phyloP scores from a whole-genome alignment of 2,797 vertebrate genomes.

The Sebastes taczanowskii region DNA sequence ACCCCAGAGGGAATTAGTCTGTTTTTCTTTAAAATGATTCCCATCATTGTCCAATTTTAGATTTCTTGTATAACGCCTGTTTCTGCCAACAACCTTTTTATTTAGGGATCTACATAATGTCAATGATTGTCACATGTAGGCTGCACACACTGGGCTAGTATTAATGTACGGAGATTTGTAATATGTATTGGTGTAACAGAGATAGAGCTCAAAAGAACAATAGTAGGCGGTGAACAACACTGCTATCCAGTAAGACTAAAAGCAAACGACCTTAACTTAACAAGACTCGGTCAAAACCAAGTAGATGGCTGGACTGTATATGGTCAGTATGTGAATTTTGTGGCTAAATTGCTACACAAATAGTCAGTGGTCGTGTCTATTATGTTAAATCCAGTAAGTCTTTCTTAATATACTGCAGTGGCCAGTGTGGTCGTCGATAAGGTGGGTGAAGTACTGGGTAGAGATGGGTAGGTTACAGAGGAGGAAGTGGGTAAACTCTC shows the following conservation, averaged over 20 bases:
- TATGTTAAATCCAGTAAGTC: too few relatives aligned
- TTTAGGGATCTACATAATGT: neutral
- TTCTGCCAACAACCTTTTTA: slow-evolving; percentile 14
- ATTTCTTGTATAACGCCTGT: slow-evolving; percentile 21
- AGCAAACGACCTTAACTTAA: neutral
- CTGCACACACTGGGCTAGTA: neutral
- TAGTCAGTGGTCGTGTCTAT: too few relatives aligned
- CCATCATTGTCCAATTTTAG: slow-evolving; percentile 59
- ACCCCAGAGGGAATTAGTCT: slow-evolving; percentile 52
- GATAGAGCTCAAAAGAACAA: neutral
- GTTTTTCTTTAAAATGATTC: slow-evolving; percentile 70
- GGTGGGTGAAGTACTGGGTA: too few relatives aligned
- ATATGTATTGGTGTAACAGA: neutral
- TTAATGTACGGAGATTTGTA: neutral
- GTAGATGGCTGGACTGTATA: too few relatives aligned
- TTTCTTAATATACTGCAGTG: too few relatives aligned
- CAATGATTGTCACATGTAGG: neutral
- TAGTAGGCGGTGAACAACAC: neutral
- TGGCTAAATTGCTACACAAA: too few relatives aligned
- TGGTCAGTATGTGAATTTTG: too few relatives aligned
- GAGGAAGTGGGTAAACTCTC: too few relatives aligned
- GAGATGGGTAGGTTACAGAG: too few relatives aligned
- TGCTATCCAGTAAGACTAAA: neutral
- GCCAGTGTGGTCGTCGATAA: too few relatives aligned
- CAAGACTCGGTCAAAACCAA: too few relatives aligned